These are phyloP conservation scores for Rhynchotus rufescens DNA, from an alignment of 2,797 vertebrate species.

Conservation along the genomic window DNA sequence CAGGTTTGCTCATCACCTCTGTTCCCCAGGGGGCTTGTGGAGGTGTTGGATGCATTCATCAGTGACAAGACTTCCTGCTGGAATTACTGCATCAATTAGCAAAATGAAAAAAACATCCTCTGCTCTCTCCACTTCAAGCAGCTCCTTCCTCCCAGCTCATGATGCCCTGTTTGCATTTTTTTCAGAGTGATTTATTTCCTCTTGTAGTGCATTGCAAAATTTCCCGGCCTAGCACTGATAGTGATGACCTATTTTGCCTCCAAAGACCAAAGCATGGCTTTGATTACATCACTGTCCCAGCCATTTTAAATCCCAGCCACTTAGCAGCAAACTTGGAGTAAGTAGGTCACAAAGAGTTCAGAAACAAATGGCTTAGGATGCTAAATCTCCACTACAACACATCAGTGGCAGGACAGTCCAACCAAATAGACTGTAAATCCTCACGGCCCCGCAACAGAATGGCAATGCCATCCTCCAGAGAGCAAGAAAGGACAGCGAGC, in stretches of 20 bases:
- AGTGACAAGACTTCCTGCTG: constrained; percentile 17
- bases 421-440: neutral
- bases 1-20: constrained; percentile 43
- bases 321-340: constrained; percentile 48
- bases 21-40: neutral
- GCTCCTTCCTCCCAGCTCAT: neutral
- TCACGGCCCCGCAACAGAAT: neutral
- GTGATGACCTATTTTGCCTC: constrained; percentile 34
- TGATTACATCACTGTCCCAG: constrained; percentile 33
- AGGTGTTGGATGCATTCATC: constrained; percentile 23
- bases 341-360: constrained; percentile 43
- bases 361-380: constrained; percentile 31
- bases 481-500: neutral
- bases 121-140: neutral
- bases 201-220: neutral
- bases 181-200: constrained; percentile 1
- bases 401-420: neutral
- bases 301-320: constrained; percentile 55
- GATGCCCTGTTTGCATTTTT: neutral
- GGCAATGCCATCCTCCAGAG: neutral
- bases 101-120: neutral
- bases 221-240: neutral
- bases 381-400: neutral
- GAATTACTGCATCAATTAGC: constrained; percentile 46
- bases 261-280: constrained; percentile 13